Evolutionary conservation across 2,113 vertebrate genomes (phyloP), one percentile per base, ranked within the genome.

Genomic region (Petroica traversi): DNA sequence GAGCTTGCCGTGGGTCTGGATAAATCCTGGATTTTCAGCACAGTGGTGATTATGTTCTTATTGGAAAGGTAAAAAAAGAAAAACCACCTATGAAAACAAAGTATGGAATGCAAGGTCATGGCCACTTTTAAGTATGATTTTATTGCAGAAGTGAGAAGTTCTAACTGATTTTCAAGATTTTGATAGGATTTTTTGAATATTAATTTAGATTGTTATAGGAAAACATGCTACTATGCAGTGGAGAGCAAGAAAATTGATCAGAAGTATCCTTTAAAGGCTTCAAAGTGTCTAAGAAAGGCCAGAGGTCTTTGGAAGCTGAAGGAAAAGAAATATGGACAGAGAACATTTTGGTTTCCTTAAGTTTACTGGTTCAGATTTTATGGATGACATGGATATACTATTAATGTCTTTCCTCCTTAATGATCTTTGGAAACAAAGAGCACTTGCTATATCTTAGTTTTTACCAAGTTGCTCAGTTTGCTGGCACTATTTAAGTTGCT

Each of bases 61-160:
- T 31, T 54, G 28, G 40, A 71, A 51, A 52, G 19, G 17, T 26
- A 45, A 26, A 66, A 45, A 26, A 66, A 24, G 19, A 15, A 63
- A 73, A 73, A 69, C 2, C 5, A 68, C 9, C 4, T 4, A 4
- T 31, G 28, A 40, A 48, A 57, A 29, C 5, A n/a, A 68, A 16
- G 7, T 28, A 25, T 3, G n/a, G n/a, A n/a, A n/a, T n/a, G n/a
- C n/a, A 5, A 63, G 4, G 15, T 34, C 1, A 0, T 54, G 33
- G 12, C 19, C 78, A 58, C 22, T 5, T 49, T 8, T 22, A 28
- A 49, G 45, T 40, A 4, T 4, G 36, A 41, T 72, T 71, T 66
- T 36, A 26, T 19, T 43, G 38, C 12, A 74, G 15, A 40, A 7
- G 3, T 40, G 17, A 34, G 13, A 29, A 54, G 8, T 34, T 40